Conservation (phyloP, 2,797 vertebrate species). For the Falco biarmicus region DNA sequence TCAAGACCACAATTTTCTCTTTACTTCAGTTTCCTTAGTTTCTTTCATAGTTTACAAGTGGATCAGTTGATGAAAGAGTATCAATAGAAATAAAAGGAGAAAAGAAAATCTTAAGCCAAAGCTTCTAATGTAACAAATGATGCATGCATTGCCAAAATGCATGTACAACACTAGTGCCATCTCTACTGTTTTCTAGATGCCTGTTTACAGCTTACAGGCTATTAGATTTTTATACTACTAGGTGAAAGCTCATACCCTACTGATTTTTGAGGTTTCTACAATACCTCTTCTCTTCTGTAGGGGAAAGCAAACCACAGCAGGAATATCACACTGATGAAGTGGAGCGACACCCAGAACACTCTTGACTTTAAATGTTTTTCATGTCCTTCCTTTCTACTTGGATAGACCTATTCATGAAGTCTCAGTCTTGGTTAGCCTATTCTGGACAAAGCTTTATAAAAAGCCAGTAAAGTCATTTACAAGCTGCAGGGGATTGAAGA, state of each 20-base stretch:
- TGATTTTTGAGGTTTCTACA: background rate
- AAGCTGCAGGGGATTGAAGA: background rate
- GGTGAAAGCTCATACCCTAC: background rate
- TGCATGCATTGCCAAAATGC: background rate
- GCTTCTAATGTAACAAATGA: background rate
- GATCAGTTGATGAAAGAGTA: background rate
- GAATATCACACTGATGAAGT: background rate
- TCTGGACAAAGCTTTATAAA: conserved; percentile 5
- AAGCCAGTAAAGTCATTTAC: background rate
- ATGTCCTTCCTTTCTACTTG: background rate
- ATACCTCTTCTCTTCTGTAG: background rate
- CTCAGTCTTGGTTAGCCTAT: background rate
- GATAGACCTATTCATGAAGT: background rate
- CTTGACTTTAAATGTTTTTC: background rate
- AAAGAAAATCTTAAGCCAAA: background rate
- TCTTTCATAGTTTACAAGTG: background rate
- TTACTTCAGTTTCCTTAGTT: background rate
- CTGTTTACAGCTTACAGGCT: background rate
- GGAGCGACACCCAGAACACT: background rate
- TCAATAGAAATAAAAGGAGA: background rate
- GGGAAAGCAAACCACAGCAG: background rate
- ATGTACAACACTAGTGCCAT: background rate
- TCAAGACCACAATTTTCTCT: background rate
- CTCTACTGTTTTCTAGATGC: background rate
- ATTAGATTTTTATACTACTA: background rate